Base-by-base conservation (phyloP, 2,113 vertebrate species). In the Onychostoma macrolepis region DNA sequence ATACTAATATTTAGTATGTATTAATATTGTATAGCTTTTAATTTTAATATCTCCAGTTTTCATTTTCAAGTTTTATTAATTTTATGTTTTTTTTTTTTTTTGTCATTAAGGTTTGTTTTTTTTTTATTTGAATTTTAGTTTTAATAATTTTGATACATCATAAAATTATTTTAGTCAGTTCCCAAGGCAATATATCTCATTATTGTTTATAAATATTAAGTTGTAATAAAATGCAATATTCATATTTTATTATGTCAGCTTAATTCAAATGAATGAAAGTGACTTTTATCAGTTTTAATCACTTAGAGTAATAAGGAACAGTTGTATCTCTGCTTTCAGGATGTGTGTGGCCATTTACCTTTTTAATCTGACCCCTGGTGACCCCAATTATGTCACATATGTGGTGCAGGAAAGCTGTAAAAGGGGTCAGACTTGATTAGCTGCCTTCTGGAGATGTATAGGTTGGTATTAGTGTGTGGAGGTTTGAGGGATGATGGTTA, bases 351-450 rank as follows among this genome's bases (percentile, higher is more conserved):
- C 19, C n/a, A 71, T 50, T 77, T 79, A 41, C 28, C 4, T 33
- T 71, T 8, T 48, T 21, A 53, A 53, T n/a, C 45, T 84, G 83
- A 88, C 77, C 83, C 61, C 80, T 33, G 65, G 50, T 69, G 43
- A 65, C 74, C 76, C 24, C 65, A 43, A 41, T 26, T 86, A 75
- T 63, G 24, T 58, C 65, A 67, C 21, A 74, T 38, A 86, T 48
- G 21, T 43, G 43, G 30, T 71, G 3, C 56, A 33, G 24, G 80
- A 24, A 83, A 61, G 80, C 28, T 6, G 41, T 63, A 43, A 72
- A 2, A 69, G 41, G 15, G 41, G 65, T 84, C 82, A 58, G 78
- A 61, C 63, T 36, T 83, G 75, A 89, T 86, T 72, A 56, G n/a
- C 58, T 65, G 74, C 24, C 36, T 43, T 26, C 58, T 69, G 58